A percentile compares a stretch with the other conserved stretches of the same genome.
Evolutionary conservation across 2,113 vertebrate species (phyloP).

Genomic region (Triplophysa tibetana): DNA sequence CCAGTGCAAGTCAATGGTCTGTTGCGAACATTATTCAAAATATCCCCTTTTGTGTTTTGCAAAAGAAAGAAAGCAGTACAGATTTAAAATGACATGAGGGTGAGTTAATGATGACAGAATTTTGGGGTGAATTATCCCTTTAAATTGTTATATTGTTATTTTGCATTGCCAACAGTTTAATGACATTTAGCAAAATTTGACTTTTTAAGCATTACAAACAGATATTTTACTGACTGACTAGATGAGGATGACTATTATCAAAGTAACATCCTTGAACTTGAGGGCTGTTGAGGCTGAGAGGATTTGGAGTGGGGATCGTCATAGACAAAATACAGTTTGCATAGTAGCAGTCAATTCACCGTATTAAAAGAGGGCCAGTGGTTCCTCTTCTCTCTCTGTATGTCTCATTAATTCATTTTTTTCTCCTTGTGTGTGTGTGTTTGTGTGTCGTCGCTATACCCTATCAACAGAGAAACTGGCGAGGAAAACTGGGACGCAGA

Average conservation of each 20-base stretch:
- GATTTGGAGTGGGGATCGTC: conserved; percentile 4
- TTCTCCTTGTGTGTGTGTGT: conserved; percentile 43
- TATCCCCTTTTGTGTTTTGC: no score
- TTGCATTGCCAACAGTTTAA: no score
- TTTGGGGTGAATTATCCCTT: no score
- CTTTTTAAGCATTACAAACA: conserved; percentile 1
- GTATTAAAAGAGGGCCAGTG: not conserved
- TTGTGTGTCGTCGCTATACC: conserved; percentile 49
- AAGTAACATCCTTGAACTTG: not conserved
- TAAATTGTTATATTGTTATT: no score
- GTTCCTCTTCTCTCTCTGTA: conserved; percentile 18
- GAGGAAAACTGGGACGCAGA: conserved; percentile 93
- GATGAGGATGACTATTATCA: not conserved
- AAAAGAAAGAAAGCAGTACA: no score
- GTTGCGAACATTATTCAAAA: no score
- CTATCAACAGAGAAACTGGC: conserved; percentile 86
- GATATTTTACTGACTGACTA: not conserved
- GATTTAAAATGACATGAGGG: no score
- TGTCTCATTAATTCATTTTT: conserved; percentile 42
- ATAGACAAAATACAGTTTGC: not conserved
- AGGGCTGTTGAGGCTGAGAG: not conserved
- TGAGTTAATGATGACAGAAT: no score
- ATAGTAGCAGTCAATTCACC: conserved; percentile 7
- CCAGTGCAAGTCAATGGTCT: no score
- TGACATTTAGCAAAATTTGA: not conserved